Evolutionary conservation across 2,797 vertebrate species (phyloP).

Genomic region (Halcyon leucocephala): DNA sequence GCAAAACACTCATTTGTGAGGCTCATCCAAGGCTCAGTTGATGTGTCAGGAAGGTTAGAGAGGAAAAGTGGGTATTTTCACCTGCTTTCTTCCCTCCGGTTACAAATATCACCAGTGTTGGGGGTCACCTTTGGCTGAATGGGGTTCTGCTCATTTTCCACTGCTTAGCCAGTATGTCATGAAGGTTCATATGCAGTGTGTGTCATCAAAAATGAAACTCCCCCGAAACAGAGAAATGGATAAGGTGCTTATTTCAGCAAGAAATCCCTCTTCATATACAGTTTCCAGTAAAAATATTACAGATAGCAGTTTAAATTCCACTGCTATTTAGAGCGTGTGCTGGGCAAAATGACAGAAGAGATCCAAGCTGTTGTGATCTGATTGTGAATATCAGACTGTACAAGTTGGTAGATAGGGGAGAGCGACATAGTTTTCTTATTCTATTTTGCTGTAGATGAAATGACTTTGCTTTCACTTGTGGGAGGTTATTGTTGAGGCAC

Average conservation of each 20-base stretch:
- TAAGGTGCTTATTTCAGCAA: constrained; percentile 45
- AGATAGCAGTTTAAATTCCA: constrained; percentile 33
- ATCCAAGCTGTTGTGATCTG: constrained; percentile 26
- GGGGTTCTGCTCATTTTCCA: background rate
- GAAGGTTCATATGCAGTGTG: background rate
- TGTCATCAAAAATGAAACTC: background rate
- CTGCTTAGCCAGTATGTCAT: background rate
- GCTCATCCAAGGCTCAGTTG: background rate
- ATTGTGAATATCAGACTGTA: constrained; percentile 24
- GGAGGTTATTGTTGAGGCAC: constrained; percentile 3
- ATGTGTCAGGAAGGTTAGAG: constrained; percentile 23
- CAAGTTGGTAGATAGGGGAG: background rate
- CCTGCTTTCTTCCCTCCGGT: background rate
- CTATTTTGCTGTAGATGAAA: constrained; percentile 2
- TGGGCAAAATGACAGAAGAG: constrained; percentile 1
- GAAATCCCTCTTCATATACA: background rate
- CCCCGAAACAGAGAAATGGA: background rate
- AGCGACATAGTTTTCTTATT: background rate
- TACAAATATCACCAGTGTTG: background rate
- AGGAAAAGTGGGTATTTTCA: constrained; percentile 10
- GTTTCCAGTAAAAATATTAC: constrained; percentile 34
- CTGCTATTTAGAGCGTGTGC: background rate
- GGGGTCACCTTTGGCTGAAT: constrained; percentile 16
- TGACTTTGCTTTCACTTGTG: background rate
- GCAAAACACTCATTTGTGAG: background rate